phyloP scores from a whole-genome alignment of 2,113 vertebrate genomes.

The Prinia subflava region DNA sequence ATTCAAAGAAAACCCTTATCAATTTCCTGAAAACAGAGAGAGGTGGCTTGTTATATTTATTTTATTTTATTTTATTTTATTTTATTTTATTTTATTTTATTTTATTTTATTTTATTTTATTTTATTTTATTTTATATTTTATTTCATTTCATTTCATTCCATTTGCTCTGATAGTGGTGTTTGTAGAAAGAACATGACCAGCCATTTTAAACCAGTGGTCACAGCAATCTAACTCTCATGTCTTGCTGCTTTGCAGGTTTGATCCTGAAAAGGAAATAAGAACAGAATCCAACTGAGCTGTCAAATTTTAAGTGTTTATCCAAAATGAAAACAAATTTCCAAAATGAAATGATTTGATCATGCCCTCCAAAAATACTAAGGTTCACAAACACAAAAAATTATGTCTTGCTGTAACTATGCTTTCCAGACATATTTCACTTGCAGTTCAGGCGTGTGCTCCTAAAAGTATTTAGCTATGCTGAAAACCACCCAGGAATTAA shows the following conservation, averaged over 20 bases:
- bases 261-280: neutral
- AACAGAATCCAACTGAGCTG: neutral
- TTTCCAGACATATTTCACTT: neutral
- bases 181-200: neutral
- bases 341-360: neutral
- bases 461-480: conserved; percentile 45
- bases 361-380: neutral
- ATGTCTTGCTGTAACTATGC: neutral
- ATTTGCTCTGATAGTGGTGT: neutral
- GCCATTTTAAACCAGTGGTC: neutral
- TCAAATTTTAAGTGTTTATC: neutral
- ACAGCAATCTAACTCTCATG: neutral
- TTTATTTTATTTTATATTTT: no score
- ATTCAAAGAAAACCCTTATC: neutral
- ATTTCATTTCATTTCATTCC: neutral
- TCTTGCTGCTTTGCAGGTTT: neutral
- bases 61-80: neutral
- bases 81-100: neutral
- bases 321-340: neutral
- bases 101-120: no score
- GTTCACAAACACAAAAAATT: neutral
- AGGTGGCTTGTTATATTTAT: neutral
- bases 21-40: neutral
- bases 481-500: conserved; percentile 67
- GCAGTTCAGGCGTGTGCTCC: neutral